phyloP scores from a whole-genome alignment of 2,113 vertebrate genomes.

The Balaenoptera acutorostrata region DNA sequence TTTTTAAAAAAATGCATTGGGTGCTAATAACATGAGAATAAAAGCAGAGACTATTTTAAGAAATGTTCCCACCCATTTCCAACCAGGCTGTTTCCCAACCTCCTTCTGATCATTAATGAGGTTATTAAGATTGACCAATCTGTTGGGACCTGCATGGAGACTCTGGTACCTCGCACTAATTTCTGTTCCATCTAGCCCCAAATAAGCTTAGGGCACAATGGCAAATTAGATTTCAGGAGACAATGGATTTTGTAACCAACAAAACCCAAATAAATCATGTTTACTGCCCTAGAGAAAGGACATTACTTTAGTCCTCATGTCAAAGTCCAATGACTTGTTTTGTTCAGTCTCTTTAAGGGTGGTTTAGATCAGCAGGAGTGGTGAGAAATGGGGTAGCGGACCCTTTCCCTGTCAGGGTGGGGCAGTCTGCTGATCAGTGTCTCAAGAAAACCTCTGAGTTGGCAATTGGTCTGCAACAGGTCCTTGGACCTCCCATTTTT shows the following conservation, averaged over 20 bases:
- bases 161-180: neutral
- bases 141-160: neutral
- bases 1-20: neutral
- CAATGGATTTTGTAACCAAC: neutral
- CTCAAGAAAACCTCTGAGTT: neutral
- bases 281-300: neutral
- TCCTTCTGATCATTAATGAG: neutral
- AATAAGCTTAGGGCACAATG: neutral
- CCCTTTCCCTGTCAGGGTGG: neutral
- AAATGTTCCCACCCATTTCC: neutral
- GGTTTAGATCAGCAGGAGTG: neutral
- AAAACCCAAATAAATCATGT: neutral
- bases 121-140: neutral
- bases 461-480: no score
- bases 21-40: neutral
- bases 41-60: neutral
- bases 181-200: neutral
- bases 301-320: no score
- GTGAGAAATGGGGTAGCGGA: neutral
- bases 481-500: neutral
- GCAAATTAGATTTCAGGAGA: slow-evolving; percentile 40
- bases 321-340: neutral
- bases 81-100: neutral
- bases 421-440: neutral
- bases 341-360: neutral